These are phyloP conservation scores for Huso huso DNA, from an alignment of 2,797 vertebrate genomes.

Conservation along the genomic window DNA sequence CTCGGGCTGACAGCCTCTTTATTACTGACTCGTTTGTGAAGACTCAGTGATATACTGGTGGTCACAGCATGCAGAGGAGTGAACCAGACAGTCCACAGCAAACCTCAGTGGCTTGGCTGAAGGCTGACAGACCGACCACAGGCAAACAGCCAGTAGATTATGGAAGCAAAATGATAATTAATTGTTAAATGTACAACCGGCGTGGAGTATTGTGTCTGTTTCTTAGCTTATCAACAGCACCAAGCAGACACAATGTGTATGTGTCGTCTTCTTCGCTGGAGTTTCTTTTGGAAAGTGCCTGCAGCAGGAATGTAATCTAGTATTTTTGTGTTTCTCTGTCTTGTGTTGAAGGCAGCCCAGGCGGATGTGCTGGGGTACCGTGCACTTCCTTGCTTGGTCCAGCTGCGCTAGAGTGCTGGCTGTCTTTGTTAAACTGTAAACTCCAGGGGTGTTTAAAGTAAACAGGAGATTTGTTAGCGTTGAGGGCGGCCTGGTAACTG, in stretches of 20 bases:
- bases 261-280: neutral
- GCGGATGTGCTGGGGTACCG: too few relatives aligned
- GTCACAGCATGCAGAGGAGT: slow-evolving; percentile 5
- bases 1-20: too few relatives aligned
- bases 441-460: slow-evolving; percentile 25
- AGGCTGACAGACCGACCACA: slow-evolving; percentile 54
- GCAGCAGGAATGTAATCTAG: slow-evolving; percentile 26
- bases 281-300: slow-evolving; percentile 29
- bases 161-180: too few relatives aligned
- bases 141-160: slow-evolving; percentile 49
- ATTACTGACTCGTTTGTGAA: too few relatives aligned
- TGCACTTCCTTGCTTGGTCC: slow-evolving; percentile 13
- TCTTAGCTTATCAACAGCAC: too few relatives aligned
- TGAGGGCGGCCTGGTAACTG: slow-evolving; percentile 11
- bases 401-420: slow-evolving; percentile 20
- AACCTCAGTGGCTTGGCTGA: slow-evolving; percentile 19
- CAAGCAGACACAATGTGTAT: too few relatives aligned
- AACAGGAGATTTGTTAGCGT: slow-evolving; percentile 19
- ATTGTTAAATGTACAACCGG: too few relatives aligned
- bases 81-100: neutral
- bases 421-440: slow-evolving; percentile 33
- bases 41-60: slow-evolving; percentile 11
- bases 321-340: slow-evolving; percentile 32
- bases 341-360: neutral
- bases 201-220: too few relatives aligned